Conservation (phyloP, 2,113 vertebrate genomes). For the Phrynosoma blainvillii region DNA sequence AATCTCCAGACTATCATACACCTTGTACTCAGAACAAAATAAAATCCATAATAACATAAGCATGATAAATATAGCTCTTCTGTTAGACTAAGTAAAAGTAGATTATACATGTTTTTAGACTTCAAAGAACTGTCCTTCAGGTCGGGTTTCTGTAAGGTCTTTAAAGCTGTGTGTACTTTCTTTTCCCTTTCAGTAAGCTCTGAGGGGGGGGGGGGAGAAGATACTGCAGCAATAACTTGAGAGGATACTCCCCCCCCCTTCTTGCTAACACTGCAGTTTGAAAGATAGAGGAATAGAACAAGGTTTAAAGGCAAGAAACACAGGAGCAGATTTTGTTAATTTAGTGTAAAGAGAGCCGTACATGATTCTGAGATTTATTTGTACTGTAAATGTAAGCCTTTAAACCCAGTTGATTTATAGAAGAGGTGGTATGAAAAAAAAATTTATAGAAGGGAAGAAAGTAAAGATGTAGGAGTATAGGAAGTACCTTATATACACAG, state of each 20-base stretch:
- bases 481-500: background rate
- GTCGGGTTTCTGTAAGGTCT: conserved; percentile 66
- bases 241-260: conserved; percentile 43
- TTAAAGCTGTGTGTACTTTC: conserved; percentile 47
- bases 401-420: conserved; percentile 17
- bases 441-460: background rate
- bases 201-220: conserved; percentile 40
- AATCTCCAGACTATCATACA: conserved; percentile 72
- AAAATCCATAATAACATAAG: conserved; percentile 71
- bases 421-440: background rate
- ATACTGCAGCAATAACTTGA: conserved; percentile 49
- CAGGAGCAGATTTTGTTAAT: conserved; percentile 16
- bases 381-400: background rate
- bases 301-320: conserved; percentile 37
- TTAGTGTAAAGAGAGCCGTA: conserved; percentile 26
- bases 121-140: conserved; percentile 70
- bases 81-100: conserved; percentile 72
- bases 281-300: conserved; percentile 34
- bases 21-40: conserved; percentile 71
- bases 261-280: conserved; percentile 59
- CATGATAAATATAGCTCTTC: conserved; percentile 68
- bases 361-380: conserved; percentile 9
- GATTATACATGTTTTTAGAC: conserved; percentile 72
- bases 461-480: background rate
- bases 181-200: conserved; percentile 51